A percentile compares a stretch with the other conserved stretches of the same genome.
phyloP scores from a whole-genome alignment of 2,797 vertebrate genomes.

The Rachycentron canadum region DNA sequence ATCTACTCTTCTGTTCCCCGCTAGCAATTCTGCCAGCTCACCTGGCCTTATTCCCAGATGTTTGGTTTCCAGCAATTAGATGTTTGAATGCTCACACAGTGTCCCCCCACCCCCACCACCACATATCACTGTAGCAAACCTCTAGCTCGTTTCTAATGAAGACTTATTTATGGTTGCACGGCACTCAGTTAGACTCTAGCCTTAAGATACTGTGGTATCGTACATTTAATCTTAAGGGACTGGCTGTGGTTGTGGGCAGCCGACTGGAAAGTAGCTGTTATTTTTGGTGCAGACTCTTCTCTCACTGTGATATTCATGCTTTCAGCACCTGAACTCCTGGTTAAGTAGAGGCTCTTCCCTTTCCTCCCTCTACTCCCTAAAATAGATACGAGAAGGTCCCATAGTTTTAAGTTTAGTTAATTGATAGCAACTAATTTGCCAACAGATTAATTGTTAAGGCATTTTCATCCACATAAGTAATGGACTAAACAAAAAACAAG shows the following conservation, averaged over 20 bases:
- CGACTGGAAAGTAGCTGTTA: slow-evolving; percentile 74
- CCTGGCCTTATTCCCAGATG: slow-evolving; percentile 79
- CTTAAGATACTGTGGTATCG: slow-evolving; percentile 66
- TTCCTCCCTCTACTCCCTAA: slow-evolving; percentile 1
- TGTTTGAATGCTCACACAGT: slow-evolving; percentile 76
- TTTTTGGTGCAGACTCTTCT: slow-evolving; percentile 70
- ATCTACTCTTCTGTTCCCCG: slow-evolving; percentile 73
- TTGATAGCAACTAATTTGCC: background rate
- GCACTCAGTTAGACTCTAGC: slow-evolving; percentile 59
- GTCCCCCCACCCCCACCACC: too few species aligned
- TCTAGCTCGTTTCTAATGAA: slow-evolving; percentile 68
- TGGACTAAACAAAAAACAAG: too few species aligned
- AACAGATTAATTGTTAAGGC: background rate
- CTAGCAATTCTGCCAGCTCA: slow-evolving; percentile 74
- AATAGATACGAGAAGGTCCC: background rate
- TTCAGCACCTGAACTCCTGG: slow-evolving; percentile 63
- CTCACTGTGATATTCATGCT: slow-evolving; percentile 63
- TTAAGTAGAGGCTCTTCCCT: slow-evolving; percentile 44
- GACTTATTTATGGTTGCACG: slow-evolving; percentile 75
- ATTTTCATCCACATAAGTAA: background rate
- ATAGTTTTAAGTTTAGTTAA: background rate
- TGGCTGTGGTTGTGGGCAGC: slow-evolving; percentile 73
- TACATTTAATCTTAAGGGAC: slow-evolving; percentile 69
- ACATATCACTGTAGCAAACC: slow-evolving; percentile 67
- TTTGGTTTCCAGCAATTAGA: slow-evolving; percentile 80